These are phyloP conservation scores for Ennomos quercinarius DNA, from an alignment of 2,888 invertebrate species.

Conservation along the genomic window DNA sequence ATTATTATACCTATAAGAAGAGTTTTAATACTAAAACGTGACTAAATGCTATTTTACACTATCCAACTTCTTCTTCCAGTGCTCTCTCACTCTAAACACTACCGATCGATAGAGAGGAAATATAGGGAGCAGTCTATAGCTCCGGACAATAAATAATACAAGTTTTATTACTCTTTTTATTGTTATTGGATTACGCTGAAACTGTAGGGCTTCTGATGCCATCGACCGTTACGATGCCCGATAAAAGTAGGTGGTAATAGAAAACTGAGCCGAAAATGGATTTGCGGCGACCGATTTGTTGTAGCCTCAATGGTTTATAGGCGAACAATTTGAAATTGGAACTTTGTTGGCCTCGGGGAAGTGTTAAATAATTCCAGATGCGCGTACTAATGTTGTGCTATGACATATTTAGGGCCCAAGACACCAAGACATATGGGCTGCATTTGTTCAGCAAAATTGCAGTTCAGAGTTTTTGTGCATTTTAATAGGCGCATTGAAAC, in stretches of 20 bases:
- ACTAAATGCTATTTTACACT: too few species aligned
- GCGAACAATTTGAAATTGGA: not conserved
- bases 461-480: too few species aligned
- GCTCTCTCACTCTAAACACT: not conserved
- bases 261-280: constrained; percentile 47
- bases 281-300: constrained; percentile 36
- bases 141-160: constrained; percentile 73
- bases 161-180: constrained; percentile 75
- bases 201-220: constrained; percentile 59
- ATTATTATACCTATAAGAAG: too few species aligned
- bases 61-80: not conserved
- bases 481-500: too few species aligned
- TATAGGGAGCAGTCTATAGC: constrained; percentile 41
- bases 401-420: too few species aligned
- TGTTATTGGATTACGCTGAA: constrained; percentile 74
- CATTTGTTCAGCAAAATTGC: too few species aligned
- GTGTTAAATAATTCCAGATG: too few species aligned
- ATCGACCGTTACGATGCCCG: constrained; percentile 54
- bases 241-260: constrained; percentile 63
- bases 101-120: not conserved
- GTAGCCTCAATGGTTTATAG: constrained; percentile 5
- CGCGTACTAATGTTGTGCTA: too few species aligned
- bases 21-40: too few species aligned
- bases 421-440: too few species aligned
- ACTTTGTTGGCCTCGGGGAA: not conserved